Base-by-base conservation (phyloP, 2,888 invertebrate genomes). In the Drosophila emarginata region DNA sequence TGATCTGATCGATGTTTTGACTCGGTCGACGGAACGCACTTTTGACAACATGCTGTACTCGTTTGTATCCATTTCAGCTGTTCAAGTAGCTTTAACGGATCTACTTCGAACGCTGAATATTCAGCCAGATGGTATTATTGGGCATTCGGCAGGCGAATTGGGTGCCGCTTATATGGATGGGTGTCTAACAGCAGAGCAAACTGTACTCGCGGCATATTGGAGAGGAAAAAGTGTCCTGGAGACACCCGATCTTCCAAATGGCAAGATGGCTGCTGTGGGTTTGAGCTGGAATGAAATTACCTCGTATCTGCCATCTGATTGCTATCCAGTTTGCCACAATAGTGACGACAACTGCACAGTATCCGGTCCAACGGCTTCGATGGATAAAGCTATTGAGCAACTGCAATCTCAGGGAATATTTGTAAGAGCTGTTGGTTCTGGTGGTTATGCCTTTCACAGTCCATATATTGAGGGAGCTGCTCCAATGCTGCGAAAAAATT, bases 151-250 rank as follows among this genome's bases (percentile, higher is more conserved):
- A 5, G 91, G 91, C 12, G 91, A 92, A 81, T 80, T 93, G 91
- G 97, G 97, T 2, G 99, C 99, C 91, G 98, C 98, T 5, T 99
- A 99, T 92, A 98, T 98, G 57, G 99, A 99, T 93, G 98, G 97
- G 4, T 96, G 97, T 45, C 95, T 99, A 81, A 98, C 97, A 11
- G 95, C 96, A 4, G 98, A 98, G 91, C 98, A 99, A 92, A 96
- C 98, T 0, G 96, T 99, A 61, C 93, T 98, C 77, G 96, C 98
- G 51, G 98, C 99, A 37, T 99, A 97, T 92, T 97, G 97, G 94
- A 94, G 99, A 92, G 98, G 98, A 11, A 94, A 95, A 80, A 95
- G 96, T 78, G 95, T 97, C 80, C 91, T 95, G 78, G 96, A 97
- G 86, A 95, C 96, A 7, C 93, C 79, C 0, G 76, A 94, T 78